Evolutionary conservation across 2,888 invertebrate species (phyloP).

Genomic region (Synanthedon formicaeformis): DNA sequence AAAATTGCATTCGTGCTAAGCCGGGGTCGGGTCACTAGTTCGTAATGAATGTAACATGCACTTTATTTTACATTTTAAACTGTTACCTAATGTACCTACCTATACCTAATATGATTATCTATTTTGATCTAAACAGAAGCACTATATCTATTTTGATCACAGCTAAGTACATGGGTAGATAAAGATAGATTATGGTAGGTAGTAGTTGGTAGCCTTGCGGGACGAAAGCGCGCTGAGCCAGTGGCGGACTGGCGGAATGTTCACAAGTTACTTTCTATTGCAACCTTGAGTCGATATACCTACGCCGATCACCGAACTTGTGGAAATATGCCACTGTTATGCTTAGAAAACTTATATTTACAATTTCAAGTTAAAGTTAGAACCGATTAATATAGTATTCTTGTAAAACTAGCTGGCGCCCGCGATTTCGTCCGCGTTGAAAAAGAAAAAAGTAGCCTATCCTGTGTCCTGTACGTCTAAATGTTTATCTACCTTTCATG

Average conservation of each 20-base stretch:
- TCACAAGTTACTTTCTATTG: slow-evolving; percentile 41
- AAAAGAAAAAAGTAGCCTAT: no score
- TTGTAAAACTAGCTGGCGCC: no score
- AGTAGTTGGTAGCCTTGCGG: slow-evolving; percentile 36
- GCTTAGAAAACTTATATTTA: slow-evolving; percentile 10
- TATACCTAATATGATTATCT: no score
- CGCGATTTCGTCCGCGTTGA: no score
- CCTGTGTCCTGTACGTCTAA: no score
- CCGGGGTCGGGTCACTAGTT: no score
- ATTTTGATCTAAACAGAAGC: not conserved
- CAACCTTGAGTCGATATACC: slow-evolving; percentile 23
- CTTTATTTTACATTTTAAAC: no score
- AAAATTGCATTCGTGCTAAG: no score
- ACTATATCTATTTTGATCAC: not conserved
- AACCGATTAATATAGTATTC: no score
- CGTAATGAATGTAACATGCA: no score
- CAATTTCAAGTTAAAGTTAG: not conserved
- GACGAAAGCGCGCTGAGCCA: slow-evolving; percentile 42
- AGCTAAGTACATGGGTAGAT: slow-evolving; percentile 6
- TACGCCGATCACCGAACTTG: slow-evolving; percentile 20
- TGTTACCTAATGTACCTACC: no score
- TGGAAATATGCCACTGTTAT: slow-evolving; percentile 15
- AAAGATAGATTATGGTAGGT: slow-evolving; percentile 17
- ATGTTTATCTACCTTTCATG: no score
- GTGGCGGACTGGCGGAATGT: slow-evolving; percentile 42